Evolutionary conservation across 2,113 vertebrate species (phyloP), one percentile per base, ranked within the genome.

Genomic region (Menura novaehollandiae): DNA sequence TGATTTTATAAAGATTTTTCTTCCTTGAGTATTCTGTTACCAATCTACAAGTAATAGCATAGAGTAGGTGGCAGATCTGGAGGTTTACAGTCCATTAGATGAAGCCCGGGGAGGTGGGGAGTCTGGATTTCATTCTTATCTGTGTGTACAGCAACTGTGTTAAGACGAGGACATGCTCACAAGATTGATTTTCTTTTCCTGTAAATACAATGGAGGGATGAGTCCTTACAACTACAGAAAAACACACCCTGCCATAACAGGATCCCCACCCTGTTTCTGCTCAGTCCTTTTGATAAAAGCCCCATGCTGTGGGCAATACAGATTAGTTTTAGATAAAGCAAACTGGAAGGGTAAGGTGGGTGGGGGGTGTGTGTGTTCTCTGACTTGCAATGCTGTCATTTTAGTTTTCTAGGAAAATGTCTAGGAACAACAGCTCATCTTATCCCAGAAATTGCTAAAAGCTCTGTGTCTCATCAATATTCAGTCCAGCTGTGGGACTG

Each of bases 141-240:
- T 93, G 15, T 63, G 44, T 90, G 33, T 44, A 56, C 88, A 92
- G 92, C 44, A 77, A 60, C 83, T 84, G 72, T 51, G 51, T 93
- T 91, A 83, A 71, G 67, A 94, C 41, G 55, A 93, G 93, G 85
- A 93, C 76, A 94, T 1, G 35, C 67, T 92, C 43, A 10, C 35
- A 90, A 96, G 92, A 96, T 93, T 91, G 83, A 95, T 96, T 94
- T 96, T 96, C 92, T 94, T 96, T 97, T 97, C 95, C 96, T 95
- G 92, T 92, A 73, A 91, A 60, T 91, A 96, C 93, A 96, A 96
- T 96, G 64, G 44, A 83, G 88, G 60, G 95, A 96, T 96, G 95
- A 96, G 90, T 64, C 85, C 88, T 76, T 78, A 84, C 52, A 91
- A 19, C 51, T 55, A 27, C 72, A 86, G 51, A 88, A 87, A 91